phyloP scores from a whole-genome alignment of 2,888 invertebrate species.

The Xanthorhoe designata region DNA sequence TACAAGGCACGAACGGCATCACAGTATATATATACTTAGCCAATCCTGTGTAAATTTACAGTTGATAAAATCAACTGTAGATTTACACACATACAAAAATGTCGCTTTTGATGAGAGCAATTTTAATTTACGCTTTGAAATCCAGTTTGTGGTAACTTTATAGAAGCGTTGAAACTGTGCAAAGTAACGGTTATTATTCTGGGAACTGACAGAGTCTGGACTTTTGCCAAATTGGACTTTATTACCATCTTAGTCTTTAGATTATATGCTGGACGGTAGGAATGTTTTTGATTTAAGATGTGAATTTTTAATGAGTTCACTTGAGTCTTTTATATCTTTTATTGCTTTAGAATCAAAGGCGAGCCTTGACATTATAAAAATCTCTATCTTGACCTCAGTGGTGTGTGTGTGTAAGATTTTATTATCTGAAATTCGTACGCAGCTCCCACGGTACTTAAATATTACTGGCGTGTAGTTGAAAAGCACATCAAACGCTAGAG shows the following conservation, averaged over 20 bases:
- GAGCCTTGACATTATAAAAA: too few species aligned
- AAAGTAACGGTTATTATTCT: slow-evolving; percentile 8
- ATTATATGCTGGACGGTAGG: background rate
- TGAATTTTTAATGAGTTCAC: background rate
- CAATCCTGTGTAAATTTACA: too few species aligned
- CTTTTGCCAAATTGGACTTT: slow-evolving; percentile 19
- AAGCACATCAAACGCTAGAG: too few species aligned
- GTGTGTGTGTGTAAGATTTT: too few species aligned
- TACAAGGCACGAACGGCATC: too few species aligned
- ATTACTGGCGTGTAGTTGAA: too few species aligned
- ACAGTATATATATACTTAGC: too few species aligned
- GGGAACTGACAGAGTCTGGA: slow-evolving; percentile 18
- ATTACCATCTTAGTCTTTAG: slow-evolving; percentile 7
- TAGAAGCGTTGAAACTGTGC: slow-evolving; percentile 4
- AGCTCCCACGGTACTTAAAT: too few species aligned
- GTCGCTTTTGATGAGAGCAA: background rate
- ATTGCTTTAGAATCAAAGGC: background rate
- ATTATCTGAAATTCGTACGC: too few species aligned
- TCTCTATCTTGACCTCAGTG: too few species aligned
- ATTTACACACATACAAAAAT: background rate
- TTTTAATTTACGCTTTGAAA: slow-evolving; percentile 3
- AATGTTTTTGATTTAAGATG: background rate
- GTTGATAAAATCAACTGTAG: too few species aligned
- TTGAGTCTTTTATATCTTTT: background rate
- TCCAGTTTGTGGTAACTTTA: background rate